phyloP scores from a whole-genome alignment of 2,113 vertebrate genomes.

The Mesembrinibis cayennensis region DNA sequence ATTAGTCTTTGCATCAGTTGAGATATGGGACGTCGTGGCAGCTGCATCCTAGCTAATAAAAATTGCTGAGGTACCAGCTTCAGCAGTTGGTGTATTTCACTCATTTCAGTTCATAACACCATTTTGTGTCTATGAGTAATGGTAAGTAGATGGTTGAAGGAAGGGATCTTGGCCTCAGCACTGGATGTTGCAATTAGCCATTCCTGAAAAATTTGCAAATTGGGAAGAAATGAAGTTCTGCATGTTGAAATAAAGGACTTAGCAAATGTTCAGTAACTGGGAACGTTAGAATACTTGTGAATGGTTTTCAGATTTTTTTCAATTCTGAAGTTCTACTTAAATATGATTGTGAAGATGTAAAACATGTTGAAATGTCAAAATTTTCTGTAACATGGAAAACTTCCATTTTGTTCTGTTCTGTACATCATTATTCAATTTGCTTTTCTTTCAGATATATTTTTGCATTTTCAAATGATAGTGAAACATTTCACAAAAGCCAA shows the following conservation, averaged over 20 bases:
- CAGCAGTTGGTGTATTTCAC: neutral
- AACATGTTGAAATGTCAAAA: neutral
- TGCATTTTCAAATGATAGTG: neutral
- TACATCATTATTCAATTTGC: neutral
- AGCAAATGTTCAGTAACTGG: neutral
- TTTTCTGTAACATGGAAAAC: neutral
- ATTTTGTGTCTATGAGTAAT: neutral
- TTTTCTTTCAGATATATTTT: neutral
- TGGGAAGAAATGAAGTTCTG: neutral
- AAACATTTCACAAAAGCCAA: neutral
- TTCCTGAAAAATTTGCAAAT: neutral
- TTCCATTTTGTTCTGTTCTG: neutral
- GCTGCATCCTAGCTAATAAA: neutral
- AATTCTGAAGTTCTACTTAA: neutral
- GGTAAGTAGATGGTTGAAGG: neutral
- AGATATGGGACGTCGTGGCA: neutral
- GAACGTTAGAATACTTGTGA: neutral
- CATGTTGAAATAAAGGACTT: neutral
- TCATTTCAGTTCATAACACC: neutral
- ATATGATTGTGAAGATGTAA: neutral
- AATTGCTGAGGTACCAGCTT: neutral
- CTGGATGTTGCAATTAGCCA: neutral
- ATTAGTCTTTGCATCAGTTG: neutral
- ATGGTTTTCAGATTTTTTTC: neutral
- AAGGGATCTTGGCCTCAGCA: neutral